Evolutionary conservation across 2,113 vertebrate genomes (phyloP).

Genomic region (Orientallactaga bullata): DNA sequence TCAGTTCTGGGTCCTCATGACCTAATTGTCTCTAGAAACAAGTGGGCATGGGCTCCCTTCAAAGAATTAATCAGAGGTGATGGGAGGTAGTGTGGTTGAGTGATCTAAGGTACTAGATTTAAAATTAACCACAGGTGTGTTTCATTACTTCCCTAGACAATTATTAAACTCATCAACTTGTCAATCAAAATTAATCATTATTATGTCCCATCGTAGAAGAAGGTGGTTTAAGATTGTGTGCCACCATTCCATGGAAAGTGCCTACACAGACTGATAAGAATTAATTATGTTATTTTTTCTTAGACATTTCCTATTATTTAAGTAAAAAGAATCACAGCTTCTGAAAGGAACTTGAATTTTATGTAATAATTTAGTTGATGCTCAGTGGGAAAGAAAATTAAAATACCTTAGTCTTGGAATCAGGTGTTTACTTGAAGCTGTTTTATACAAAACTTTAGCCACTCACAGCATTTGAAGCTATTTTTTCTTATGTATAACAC

Average conservation of each 20-base stretch:
- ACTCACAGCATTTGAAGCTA: conserved; percentile 23
- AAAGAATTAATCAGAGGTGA: not conserved
- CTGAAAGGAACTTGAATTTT: conserved; percentile 14
- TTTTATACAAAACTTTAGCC: not conserved
- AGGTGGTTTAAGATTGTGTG: not conserved
- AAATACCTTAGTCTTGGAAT: conserved; percentile 22
- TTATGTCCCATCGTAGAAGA: not conserved
- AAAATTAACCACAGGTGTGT: too few relatives aligned
- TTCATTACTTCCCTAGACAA: not conserved
- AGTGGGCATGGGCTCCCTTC: not conserved
- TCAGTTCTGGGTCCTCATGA: too few relatives aligned
- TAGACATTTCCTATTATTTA: not conserved
- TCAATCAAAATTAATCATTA: not conserved
- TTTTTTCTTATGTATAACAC: conserved; percentile 22
- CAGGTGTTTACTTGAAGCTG: not conserved
- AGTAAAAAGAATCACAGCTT: not conserved
- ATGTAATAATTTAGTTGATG: conserved; percentile 4
- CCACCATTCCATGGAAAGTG: not conserved
- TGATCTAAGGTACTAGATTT: too few relatives aligned
- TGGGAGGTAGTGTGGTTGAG: not conserved
- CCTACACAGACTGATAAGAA: not conserved
- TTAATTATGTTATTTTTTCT: not conserved
- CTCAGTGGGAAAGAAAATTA: conserved; percentile 37
- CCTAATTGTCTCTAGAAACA: not conserved
- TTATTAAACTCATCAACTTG: not conserved